Evolutionary conservation across 1,140 invertebrate species (phyloP).

Genomic region (Globodera rostochiensis): DNA sequence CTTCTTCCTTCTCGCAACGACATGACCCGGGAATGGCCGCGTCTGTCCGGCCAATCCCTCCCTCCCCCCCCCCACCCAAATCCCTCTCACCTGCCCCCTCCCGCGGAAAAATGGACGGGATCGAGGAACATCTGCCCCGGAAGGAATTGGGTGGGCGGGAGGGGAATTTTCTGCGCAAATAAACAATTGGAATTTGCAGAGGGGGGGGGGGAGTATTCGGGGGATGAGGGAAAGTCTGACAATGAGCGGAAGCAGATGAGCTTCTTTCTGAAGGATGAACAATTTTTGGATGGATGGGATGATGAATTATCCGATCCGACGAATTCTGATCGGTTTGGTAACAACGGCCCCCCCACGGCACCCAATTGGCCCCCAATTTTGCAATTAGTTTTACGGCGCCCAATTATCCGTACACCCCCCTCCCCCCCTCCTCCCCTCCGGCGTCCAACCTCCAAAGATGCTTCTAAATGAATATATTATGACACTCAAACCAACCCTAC

Average conservation of each 20-base stretch:
- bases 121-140: conserved; percentile 29
- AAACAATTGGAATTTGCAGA: conserved; percentile 28
- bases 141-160: neutral
- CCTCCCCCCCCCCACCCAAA: neutral
- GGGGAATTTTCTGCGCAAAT: conserved; percentile 34
- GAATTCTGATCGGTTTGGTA: no score
- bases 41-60: neutral
- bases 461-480: no score
- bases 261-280: no score
- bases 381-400: neutral
- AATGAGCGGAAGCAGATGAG: no score
- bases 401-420: no score
- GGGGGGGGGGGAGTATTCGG: neutral
- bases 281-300: no score
- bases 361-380: neutral
- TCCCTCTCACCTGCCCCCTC: conserved; percentile 21
- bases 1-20: neutral
- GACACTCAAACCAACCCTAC: no score
- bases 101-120: neutral
- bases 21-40: conserved; percentile 17
- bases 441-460: no score
- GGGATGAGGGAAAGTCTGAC: neutral
- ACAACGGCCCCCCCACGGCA: no score
- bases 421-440: no score
- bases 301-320: no score